Conservation (phyloP, 1,140 invertebrate genomes). For the Aricia agestis region DNA sequence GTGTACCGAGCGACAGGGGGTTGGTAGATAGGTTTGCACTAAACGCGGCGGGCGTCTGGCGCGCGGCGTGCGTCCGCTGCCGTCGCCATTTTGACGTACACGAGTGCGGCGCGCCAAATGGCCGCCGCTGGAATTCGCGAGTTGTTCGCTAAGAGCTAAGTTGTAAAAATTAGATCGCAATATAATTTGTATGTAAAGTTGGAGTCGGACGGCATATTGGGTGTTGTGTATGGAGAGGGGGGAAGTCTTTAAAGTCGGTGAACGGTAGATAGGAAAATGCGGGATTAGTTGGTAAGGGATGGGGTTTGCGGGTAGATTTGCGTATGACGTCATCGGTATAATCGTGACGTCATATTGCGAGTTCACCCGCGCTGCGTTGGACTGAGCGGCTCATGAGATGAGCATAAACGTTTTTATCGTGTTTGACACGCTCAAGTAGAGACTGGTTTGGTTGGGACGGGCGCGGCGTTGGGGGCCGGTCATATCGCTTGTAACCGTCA, state of each 20-base stretch:
- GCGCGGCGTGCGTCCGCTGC: slow-evolving; percentile 19
- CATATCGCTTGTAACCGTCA: background rate
- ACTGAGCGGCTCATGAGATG: slow-evolving; percentile 72
- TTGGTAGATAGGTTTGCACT: slow-evolving; percentile 66
- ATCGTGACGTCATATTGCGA: no score
- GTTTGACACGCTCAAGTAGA: slow-evolving; percentile 65
- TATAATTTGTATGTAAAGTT: slow-evolving; percentile 62
- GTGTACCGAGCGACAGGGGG: slow-evolving; percentile 68
- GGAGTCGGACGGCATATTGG: slow-evolving; percentile 61
- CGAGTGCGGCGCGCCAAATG: slow-evolving; percentile 25
- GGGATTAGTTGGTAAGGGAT: background rate
- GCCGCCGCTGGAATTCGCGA: slow-evolving; percentile 38
- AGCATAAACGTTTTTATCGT: slow-evolving; percentile 66
- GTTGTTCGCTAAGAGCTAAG: slow-evolving; percentile 55
- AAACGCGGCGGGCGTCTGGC: slow-evolving; percentile 31
- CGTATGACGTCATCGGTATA: slow-evolving; percentile 12
- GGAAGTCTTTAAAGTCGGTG: background rate
- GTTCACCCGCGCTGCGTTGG: slow-evolving; percentile 33
- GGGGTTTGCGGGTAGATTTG: background rate
- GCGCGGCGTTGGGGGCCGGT: background rate
- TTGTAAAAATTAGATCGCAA: slow-evolving; percentile 68
- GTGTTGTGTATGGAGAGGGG: slow-evolving; percentile 67
- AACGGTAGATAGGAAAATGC: background rate
- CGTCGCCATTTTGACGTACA: slow-evolving; percentile 23
- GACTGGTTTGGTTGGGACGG: slow-evolving; percentile 56